Evolutionary conservation across 2,888 invertebrate species (phyloP), one percentile per base, ranked within the genome.

Genomic region (Calameuta filiformis): DNA sequence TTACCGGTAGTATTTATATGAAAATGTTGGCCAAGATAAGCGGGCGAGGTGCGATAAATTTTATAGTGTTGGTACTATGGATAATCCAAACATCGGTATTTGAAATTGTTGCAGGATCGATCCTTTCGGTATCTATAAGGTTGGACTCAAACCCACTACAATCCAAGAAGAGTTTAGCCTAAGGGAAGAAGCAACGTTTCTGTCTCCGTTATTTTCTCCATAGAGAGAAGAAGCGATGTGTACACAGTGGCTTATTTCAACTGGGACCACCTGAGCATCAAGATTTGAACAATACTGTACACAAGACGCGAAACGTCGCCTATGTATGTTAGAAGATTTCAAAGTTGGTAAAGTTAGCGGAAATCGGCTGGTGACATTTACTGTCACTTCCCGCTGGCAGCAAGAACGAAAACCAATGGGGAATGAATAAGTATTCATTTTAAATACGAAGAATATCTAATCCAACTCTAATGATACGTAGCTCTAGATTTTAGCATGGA

Each of bases 231-330:
- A 40, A 69, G n/a, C n/a, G n/a, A 69, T 87, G 85, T 87, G 86
- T 87, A 83, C 86, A 86, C 84, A 87, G 87, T 87, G 85, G 87
- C 87, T 87, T 86, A 87, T 87, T 87, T 87, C 82, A 86, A 82
- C 82, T 82, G 80, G 83, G 82, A 85, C 87, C 87, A 87, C 86
- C 87, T 87, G 87, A 86, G 86, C 86, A 79, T 81, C 76, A 73
- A 81, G 85, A 84, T 87, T 87, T 87, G 86, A 82, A 84, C 85
- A 87, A 81, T 81, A 78, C 77, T 73, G 56, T 23, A 56, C 56
- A 56, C 56, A 56, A 56, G 56, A 56, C 0, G 56, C 56, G 56
- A 56, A 23, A 23, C 56, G 56, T 56, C 56, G 9, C 56, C 56
- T 23, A 23, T 23, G 56, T 56, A 23, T 23, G 9, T 56, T 56